phyloP scores from a whole-genome alignment of 2,797 vertebrate species.

The Acanthis flammea region DNA sequence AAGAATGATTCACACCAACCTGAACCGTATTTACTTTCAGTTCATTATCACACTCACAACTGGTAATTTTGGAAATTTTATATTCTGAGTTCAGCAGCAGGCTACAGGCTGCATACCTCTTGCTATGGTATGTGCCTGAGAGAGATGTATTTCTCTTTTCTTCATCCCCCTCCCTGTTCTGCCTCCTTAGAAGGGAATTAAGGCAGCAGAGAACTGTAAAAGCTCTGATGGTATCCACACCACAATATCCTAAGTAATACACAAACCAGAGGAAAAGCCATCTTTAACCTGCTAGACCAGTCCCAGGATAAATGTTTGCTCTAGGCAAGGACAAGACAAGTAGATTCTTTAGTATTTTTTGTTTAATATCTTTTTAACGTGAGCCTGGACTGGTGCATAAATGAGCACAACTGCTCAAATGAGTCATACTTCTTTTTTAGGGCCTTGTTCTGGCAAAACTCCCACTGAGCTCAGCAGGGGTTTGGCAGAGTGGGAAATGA shows the following conservation, averaged over 20 bases:
- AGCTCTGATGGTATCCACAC: not conserved
- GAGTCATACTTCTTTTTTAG: slow-evolving; percentile 12
- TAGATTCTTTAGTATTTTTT: not conserved
- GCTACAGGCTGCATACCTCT: not conserved
- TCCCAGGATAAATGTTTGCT: not conserved
- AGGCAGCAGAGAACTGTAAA: not conserved
- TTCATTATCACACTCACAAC: slow-evolving; percentile 58
- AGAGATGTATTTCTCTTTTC: not conserved
- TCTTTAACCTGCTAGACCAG: not conserved
- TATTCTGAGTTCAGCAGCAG: slow-evolving; percentile 54
- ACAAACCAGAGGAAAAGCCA: not conserved
- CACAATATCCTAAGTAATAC: not conserved
- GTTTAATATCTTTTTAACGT: not conserved
- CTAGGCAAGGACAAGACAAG: slow-evolving; percentile 8
- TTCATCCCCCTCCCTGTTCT: rapidly evolving
- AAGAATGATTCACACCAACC: slow-evolving; percentile 16
- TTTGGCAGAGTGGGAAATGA: not conserved
- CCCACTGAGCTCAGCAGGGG: not conserved
- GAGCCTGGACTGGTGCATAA: not conserved
- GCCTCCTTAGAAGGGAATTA: not conserved
- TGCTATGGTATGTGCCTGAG: not conserved
- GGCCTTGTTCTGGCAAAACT: slow-evolving; percentile 28
- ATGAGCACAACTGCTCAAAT: not conserved
- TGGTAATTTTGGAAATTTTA: slow-evolving; percentile 63
- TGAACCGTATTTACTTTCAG: slow-evolving; percentile 63